Percentiles rank a stretch among this genome's conserved stretches.
Conservation (phyloP, 1,140 invertebrate species). For the Armadillidium nasatum region DNA sequence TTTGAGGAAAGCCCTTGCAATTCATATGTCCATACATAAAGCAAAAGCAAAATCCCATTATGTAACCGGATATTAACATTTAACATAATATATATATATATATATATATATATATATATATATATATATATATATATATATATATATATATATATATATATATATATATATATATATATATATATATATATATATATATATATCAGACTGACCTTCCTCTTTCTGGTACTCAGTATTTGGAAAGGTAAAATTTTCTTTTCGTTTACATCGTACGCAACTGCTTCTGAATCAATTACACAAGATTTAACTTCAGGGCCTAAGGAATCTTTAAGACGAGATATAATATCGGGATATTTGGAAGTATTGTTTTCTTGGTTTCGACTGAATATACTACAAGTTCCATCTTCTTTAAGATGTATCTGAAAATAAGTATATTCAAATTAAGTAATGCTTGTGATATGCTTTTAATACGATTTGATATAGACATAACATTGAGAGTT, state of each 20-base stretch:
- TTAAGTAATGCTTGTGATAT: too few relatives aligned
- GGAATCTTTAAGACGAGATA: conserved; percentile 62
- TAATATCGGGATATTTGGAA: conserved; percentile 94
- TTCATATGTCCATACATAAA: too few relatives aligned
- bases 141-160: conserved; percentile 23
- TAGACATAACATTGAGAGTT: too few relatives aligned
- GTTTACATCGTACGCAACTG: conserved; percentile 90
- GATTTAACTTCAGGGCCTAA: conserved; percentile 54
- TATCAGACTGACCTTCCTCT: conserved; percentile 69
- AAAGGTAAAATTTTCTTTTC: conserved; percentile 92
- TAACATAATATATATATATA: background rate
- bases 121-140: conserved; percentile 17
- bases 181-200: background rate
- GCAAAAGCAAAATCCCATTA: too few relatives aligned
- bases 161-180: background rate
- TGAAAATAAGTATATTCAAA: conserved; percentile 48
- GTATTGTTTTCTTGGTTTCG: conserved; percentile 99
- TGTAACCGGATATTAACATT: too few relatives aligned
- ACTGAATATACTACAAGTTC: conserved; percentile 79
- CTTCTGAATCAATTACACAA: conserved; percentile 93
- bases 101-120: conserved; percentile 3
- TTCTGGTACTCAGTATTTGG: conserved; percentile 91
- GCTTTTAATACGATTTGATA: too few relatives aligned
- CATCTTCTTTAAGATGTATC: conserved; percentile 69
- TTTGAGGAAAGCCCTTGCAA: too few relatives aligned